phyloP scores from a whole-genome alignment of 2,797 vertebrate genomes.

The Anisognathus igniventris region DNA sequence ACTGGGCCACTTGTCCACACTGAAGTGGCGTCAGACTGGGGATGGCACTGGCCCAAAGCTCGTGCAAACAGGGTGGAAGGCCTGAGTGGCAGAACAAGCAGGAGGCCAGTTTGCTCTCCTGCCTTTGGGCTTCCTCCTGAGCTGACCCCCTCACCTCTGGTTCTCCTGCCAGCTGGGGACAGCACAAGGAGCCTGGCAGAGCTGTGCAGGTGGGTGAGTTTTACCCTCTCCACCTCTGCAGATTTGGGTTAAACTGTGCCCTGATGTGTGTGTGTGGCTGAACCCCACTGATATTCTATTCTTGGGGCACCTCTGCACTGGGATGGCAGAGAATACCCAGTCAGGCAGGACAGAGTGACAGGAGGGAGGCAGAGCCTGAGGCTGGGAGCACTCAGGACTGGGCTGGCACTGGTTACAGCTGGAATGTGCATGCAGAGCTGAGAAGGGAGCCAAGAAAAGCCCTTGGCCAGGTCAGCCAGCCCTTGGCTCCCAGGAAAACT shows the following conservation, averaged over 20 bases:
- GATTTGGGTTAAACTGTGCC: not conserved
- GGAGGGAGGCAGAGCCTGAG: not conserved
- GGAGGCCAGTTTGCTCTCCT: not conserved
- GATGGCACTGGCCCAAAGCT: not conserved
- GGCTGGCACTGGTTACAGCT: not conserved
- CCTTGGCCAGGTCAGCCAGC: not conserved
- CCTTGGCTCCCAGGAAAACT: not conserved
- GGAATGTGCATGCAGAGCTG: not conserved
- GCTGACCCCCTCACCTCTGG: not conserved
- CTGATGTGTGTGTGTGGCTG: not conserved
- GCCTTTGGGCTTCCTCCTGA: not conserved
- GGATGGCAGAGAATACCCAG: not conserved
- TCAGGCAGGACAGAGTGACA: not conserved
- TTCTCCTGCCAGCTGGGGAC: not conserved
- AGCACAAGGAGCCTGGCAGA: not conserved
- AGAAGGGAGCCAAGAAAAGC: not conserved
- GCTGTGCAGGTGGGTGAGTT: not conserved
- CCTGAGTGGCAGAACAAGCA: not conserved
- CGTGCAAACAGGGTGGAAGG: not conserved
- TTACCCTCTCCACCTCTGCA: not conserved
- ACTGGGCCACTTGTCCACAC: not conserved
- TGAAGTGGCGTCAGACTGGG: not conserved
- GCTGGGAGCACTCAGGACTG: not conserved
- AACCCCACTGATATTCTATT: not conserved
- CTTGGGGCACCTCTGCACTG: not conserved